phyloP scores from a whole-genome alignment of 2,113 vertebrate genomes.

The Ciconia maguari region DNA sequence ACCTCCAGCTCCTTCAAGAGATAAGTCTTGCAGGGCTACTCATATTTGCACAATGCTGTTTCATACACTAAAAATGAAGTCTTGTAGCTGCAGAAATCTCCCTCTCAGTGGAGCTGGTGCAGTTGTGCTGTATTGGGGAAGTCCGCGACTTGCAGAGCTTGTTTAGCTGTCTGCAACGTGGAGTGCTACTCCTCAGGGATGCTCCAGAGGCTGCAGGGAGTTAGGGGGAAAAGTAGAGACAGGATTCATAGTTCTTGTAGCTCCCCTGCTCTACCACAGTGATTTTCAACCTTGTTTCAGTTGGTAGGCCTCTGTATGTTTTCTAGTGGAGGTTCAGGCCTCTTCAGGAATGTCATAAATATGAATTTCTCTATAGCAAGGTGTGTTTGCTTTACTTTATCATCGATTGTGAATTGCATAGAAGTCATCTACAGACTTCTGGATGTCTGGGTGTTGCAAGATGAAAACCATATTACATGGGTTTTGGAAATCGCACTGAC shows the following conservation, averaged over 20 bases:
- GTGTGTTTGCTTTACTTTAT: background rate
- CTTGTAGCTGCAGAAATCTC: background rate
- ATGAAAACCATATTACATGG: background rate
- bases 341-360: background rate
- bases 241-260: background rate
- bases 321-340: background rate
- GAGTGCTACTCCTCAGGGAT: background rate
- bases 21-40: background rate
- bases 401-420: fast-evolving
- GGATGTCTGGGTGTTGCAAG: background rate
- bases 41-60: background rate
- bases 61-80: background rate
- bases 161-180: background rate
- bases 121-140: background rate
- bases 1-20: background rate
- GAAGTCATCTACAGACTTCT: background rate
- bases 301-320: background rate
- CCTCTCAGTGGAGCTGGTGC: background rate
- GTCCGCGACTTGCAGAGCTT: background rate
- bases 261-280: background rate
- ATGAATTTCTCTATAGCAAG: background rate
- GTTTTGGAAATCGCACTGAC: background rate
- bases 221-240: background rate
- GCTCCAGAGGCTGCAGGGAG: background rate
- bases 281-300: background rate